Evolutionary conservation across 2,113 vertebrate genomes (phyloP).

Genomic region (Rhabdornis inornatus): DNA sequence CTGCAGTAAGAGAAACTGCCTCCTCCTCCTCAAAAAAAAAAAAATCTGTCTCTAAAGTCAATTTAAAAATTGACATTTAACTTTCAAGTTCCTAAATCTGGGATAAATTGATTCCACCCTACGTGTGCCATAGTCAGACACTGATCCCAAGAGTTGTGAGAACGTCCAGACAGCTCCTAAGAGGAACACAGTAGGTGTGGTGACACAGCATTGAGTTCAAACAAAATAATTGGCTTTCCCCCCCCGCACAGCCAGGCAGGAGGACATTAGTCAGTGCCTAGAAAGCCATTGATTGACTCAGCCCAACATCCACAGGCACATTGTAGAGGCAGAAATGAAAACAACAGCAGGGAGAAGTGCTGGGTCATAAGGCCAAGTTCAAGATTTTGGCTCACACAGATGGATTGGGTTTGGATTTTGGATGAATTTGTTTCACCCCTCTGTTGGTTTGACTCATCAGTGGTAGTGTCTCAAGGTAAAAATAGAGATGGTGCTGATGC

Average conservation of each 20-base stretch:
- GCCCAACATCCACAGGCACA: not conserved
- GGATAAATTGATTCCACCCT: not conserved
- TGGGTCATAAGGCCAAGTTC: not conserved
- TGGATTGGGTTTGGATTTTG: not conserved
- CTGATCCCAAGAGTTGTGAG: not conserved
- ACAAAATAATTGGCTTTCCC: not conserved
- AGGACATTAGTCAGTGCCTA: not conserved
- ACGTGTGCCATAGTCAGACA: not conserved
- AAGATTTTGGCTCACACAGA: not conserved
- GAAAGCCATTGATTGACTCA: not conserved
- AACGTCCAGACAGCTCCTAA: not conserved
- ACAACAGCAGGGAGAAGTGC: not conserved
- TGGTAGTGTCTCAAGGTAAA: not conserved
- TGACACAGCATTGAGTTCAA: not conserved
- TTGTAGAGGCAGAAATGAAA: not conserved
- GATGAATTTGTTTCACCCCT: not conserved
- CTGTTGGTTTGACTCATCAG: not conserved
- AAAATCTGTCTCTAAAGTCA: not conserved
- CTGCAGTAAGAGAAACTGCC: not conserved
- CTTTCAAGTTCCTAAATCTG: not conserved
- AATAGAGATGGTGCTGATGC: not conserved
- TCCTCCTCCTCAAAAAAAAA: not conserved
- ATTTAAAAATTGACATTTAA: not conserved
- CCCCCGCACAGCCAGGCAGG: not conserved
- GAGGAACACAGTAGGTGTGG: not conserved